Percentiles rank a stretch among this genome's conserved stretches.
Conservation (phyloP, 2,888 invertebrate species). For the Erynnis tages region DNA sequence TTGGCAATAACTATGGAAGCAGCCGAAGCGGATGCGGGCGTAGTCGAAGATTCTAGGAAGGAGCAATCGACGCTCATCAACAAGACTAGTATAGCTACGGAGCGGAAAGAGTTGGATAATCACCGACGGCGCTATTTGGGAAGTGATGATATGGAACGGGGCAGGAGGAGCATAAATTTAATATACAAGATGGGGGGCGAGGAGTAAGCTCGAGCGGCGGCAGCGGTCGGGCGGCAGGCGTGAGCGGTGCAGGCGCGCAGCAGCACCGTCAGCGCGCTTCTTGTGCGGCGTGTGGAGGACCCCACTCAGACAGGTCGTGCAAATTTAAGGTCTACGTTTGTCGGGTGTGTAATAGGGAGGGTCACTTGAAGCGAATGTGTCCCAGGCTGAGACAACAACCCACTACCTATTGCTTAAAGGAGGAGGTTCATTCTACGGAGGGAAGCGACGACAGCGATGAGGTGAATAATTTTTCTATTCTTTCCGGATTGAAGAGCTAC, state of each 20-base stretch:
- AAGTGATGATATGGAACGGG: background rate
- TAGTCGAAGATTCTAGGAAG: constrained; percentile 19
- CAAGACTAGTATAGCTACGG: no score
- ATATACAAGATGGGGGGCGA: no score
- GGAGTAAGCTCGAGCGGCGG: no score
- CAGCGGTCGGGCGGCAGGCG: no score
- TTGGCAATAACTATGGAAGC: constrained; percentile 28
- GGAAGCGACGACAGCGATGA: constrained; percentile 12
- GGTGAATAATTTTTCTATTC: constrained; percentile 27
- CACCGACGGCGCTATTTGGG: background rate
- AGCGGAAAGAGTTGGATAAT: no score
- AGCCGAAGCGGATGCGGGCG: constrained; percentile 26
- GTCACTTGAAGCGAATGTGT: background rate
- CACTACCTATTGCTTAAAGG: background rate
- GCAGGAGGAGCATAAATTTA: no score
- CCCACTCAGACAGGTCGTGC: background rate
- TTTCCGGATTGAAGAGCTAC: no score
- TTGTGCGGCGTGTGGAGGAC: background rate
- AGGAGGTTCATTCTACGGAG: background rate
- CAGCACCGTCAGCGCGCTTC: no score
- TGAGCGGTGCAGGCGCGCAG: background rate
- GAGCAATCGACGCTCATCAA: no score
- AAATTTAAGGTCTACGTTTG: background rate
- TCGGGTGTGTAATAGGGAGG: background rate
- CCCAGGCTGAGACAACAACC: background rate